These are phyloP conservation scores for Isurus oxyrinchus DNA, from an alignment of 2,113 vertebrate species.

Conservation along the genomic window DNA sequence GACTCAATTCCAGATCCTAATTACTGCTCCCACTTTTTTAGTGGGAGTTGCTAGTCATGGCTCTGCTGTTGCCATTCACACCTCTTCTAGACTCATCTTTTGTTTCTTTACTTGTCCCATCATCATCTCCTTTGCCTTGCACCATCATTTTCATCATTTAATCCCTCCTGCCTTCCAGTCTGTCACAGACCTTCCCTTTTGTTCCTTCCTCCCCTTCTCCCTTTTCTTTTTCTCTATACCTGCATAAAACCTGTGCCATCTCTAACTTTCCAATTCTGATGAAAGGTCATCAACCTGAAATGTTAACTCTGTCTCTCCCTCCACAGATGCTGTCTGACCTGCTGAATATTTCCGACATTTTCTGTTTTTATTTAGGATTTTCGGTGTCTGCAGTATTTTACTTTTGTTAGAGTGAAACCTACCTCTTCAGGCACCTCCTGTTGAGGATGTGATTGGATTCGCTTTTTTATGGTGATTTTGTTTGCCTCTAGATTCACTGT, in stretches of 20 bases:
- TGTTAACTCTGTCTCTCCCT: not conserved
- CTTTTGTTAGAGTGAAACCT: not conserved
- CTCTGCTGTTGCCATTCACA: not conserved
- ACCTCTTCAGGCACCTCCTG: not conserved
- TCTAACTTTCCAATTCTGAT: no score
- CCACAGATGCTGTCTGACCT: not conserved
- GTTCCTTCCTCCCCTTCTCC: not conserved
- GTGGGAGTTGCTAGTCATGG: not conserved
- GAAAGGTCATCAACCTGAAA: not conserved
- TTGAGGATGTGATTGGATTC: not conserved
- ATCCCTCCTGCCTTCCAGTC: not conserved
- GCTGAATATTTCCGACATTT: no score
- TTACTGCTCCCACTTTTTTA: not conserved
- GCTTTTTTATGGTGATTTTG: not conserved
- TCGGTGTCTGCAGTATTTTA: not conserved
- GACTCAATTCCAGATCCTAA: not conserved
- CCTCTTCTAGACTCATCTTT: not conserved
- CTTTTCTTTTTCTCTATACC: no score
- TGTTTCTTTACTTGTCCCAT: not conserved
- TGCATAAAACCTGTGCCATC: not conserved
- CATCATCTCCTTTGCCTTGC: not conserved
- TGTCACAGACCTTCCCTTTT: not conserved
- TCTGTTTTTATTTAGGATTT: not conserved
- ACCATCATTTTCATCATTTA: not conserved
- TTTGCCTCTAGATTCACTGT: slow-evolving; percentile 59